Conservation (phyloP, 2,113 vertebrate species). For the Orycteropus afer region DNA sequence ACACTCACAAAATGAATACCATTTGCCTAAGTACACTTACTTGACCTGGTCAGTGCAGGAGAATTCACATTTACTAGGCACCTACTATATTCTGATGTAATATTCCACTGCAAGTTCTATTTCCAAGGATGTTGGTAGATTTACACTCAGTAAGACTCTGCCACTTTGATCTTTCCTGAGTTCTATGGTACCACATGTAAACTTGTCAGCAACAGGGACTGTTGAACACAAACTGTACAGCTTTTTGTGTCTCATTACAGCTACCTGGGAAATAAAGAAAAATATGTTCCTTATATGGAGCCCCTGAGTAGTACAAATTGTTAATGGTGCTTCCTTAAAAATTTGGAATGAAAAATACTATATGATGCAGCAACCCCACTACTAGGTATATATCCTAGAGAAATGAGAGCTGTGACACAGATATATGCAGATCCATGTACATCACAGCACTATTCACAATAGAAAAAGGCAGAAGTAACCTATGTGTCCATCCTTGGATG, state of each 20-base stretch:
- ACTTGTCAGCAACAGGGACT: neutral
- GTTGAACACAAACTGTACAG: neutral
- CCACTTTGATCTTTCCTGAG: neutral
- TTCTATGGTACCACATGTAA: neutral
- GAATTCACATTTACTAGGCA: neutral
- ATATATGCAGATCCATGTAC: too few relatives aligned
- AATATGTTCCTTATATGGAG: neutral
- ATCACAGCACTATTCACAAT: too few relatives aligned
- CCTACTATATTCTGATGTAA: neutral
- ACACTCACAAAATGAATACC: neutral
- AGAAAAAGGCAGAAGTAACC: too few relatives aligned
- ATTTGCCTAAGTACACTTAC: neutral
- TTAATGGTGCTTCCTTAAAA: neutral
- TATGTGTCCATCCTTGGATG: too few relatives aligned
- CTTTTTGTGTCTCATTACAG: neutral
- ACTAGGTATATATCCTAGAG: too few relatives aligned
- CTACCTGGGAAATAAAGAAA: slow-evolving; percentile 6
- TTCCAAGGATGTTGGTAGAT: neutral
- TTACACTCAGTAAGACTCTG: neutral
- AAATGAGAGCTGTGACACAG: too few relatives aligned
- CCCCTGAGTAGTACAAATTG: neutral
- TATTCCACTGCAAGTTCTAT: neutral
- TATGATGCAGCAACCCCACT: too few relatives aligned
- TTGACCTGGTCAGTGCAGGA: neutral
- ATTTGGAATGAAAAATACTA: too few relatives aligned